phyloP scores from a whole-genome alignment of 2,797 vertebrate genomes.

The Euphonia xanthogaster region DNA sequence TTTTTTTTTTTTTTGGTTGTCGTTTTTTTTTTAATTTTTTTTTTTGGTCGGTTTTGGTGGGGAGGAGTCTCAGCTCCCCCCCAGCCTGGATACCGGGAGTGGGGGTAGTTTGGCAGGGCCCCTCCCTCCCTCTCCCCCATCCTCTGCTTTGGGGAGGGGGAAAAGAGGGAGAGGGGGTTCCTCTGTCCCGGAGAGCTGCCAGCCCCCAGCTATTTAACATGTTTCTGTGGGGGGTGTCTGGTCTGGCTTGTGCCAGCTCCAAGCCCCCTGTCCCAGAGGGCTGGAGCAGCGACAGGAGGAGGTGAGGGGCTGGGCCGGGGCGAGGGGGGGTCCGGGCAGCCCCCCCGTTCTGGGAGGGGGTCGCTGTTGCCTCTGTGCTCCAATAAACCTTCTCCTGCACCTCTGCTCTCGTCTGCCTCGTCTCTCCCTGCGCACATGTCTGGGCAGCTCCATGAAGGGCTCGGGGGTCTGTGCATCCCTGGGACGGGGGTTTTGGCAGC shows the following conservation, averaged over 20 bases:
- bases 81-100: background rate
- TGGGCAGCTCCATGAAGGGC: background rate
- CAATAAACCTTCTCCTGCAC: constrained; percentile 57
- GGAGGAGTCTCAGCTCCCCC: background rate
- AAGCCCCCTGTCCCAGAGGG: background rate
- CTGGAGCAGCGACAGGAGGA: background rate
- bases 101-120: background rate
- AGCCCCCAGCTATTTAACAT: background rate
- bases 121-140: background rate
- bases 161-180: background rate
- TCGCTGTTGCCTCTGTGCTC: background rate
- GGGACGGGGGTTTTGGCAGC: fast-evolving
- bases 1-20: too few species aligned
- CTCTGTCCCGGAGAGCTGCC: background rate
- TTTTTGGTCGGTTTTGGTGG: background rate
- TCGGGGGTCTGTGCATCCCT: fast-evolving
- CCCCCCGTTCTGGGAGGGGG: background rate
- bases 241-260: background rate
- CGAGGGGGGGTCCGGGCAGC: background rate
- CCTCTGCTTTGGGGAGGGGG: background rate
- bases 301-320: background rate
- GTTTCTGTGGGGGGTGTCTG: background rate
- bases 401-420: constrained; percentile 31
- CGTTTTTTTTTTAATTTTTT: background rate
- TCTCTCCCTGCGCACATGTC: background rate